A percentile compares a stretch with the other conserved stretches of the same genome.
These are phyloP conservation scores for Cherax destructor DNA, from an alignment of 1,140 invertebrate genomes.

Conservation along the genomic window DNA sequence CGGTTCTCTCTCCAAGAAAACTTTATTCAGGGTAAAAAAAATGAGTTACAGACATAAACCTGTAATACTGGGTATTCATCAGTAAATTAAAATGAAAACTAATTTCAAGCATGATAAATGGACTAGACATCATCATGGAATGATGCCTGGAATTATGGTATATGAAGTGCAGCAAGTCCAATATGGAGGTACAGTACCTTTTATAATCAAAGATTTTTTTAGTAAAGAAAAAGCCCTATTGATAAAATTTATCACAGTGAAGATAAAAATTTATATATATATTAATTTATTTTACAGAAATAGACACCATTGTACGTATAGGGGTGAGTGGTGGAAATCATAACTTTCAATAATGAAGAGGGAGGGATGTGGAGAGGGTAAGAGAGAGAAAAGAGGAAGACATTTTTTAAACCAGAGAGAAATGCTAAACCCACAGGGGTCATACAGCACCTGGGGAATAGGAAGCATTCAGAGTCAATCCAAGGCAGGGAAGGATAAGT, in stretches of 20 bases:
- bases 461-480: too few relatives aligned
- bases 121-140: not conserved
- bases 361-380: too few relatives aligned
- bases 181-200: not conserved
- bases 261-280: not conserved
- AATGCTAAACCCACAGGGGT: too few relatives aligned
- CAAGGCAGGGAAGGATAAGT: too few relatives aligned
- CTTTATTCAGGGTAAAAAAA: not conserved
- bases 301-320: too few relatives aligned
- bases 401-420: too few relatives aligned
- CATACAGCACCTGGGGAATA: too few relatives aligned
- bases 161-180: not conserved
- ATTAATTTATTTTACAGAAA: not conserved
- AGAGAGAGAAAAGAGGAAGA: too few relatives aligned
- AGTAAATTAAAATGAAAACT: not conserved
- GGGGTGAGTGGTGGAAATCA: too few relatives aligned
- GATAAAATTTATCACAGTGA: not conserved
- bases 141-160: not conserved
- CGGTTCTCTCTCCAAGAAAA: not conserved
- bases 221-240: not conserved
- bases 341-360: too few relatives aligned
- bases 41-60: not conserved
- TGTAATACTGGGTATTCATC: not conserved
- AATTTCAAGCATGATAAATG: not conserved
- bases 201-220: not conserved